A percentile compares a stretch with the other conserved stretches of the same genome.
Evolutionary conservation across 1,140 invertebrate species (phyloP).

Genomic region (Araneus ventricosus): DNA sequence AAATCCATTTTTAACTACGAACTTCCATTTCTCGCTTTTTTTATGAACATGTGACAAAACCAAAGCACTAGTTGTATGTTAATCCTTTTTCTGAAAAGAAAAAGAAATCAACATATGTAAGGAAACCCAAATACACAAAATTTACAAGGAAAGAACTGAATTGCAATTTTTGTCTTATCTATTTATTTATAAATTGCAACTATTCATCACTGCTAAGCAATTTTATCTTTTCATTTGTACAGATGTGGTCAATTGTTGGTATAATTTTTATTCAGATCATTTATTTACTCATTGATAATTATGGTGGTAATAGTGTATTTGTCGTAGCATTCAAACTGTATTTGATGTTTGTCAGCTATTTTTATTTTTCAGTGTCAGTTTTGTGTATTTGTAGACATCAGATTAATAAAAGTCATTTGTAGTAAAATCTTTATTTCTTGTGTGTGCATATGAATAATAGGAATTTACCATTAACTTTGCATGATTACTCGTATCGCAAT

Average conservation of each 20-base stretch:
- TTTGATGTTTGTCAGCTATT: slow-evolving; percentile 26
- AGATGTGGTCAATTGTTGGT: background rate
- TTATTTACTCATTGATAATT: slow-evolving; percentile 20
- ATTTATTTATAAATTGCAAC: background rate
- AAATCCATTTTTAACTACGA: background rate
- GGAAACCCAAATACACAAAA: background rate
- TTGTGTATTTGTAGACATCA: background rate
- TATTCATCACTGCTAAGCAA: background rate
- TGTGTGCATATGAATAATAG: too few species aligned
- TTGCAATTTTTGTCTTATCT: background rate
- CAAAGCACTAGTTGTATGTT: background rate
- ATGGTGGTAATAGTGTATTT: slow-evolving; percentile 20
- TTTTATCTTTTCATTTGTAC: background rate
- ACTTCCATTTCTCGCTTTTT: background rate
- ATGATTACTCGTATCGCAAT: too few species aligned
- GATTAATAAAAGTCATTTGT: slow-evolving; percentile 17
- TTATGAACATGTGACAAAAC: background rate
- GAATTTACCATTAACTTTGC: too few species aligned
- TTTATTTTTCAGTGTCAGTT: background rate
- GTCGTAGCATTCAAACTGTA: background rate
- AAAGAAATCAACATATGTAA: slow-evolving; percentile 19
- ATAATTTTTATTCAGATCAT: slow-evolving; percentile 21
- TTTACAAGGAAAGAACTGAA: background rate
- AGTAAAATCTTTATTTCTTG: background rate
- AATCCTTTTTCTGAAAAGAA: background rate